These are phyloP conservation scores for Hippocampus mohnikei DNA, from an alignment of 2,113 vertebrate species.

Conservation along the genomic window DNA sequence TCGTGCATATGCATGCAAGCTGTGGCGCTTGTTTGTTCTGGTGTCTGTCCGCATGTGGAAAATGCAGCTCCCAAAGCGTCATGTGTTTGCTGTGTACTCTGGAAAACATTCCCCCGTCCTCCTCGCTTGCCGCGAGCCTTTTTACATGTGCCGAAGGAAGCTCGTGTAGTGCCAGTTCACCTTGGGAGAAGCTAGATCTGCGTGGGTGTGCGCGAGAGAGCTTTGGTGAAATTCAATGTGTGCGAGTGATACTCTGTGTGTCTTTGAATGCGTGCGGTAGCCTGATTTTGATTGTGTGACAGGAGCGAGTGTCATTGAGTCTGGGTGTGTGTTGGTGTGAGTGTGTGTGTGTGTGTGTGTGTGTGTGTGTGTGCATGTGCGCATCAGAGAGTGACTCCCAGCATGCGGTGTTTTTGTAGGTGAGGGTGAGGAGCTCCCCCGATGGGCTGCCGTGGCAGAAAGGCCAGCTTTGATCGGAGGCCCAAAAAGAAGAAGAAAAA, in stretches of 20 bases:
- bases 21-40: conserved; percentile 62
- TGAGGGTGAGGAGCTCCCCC: conserved; percentile 72
- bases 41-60: conserved; percentile 59
- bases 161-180: not conserved
- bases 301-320: not conserved
- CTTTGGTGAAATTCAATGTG: not conserved
- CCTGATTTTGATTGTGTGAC: conserved; percentile 33
- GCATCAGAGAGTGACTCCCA: conserved; percentile 60
- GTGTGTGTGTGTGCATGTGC: conserved; percentile 48
- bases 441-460: conserved; percentile 68
- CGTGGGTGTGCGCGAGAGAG: not conserved
- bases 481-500: conserved; percentile 33
- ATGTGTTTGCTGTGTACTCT: conserved; percentile 60
- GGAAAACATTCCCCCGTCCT: conserved; percentile 48
- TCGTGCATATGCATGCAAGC: conserved; percentile 63
- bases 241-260: too few species aligned
- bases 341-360: conserved; percentile 3
- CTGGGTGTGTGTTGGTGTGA: not conserved
- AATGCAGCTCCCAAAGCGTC: conserved; percentile 56
- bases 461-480: conserved; percentile 72
- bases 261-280: not conserved
- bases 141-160: conserved; percentile 7
- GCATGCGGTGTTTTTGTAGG: conserved; percentile 73
- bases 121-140: conserved; percentile 42
- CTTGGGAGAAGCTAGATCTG: not conserved